Percentiles rank a stretch among this genome's conserved stretches.
Evolutionary conservation across 2,888 invertebrate species (phyloP).

Genomic region (Troglohyphantes excavatus): DNA sequence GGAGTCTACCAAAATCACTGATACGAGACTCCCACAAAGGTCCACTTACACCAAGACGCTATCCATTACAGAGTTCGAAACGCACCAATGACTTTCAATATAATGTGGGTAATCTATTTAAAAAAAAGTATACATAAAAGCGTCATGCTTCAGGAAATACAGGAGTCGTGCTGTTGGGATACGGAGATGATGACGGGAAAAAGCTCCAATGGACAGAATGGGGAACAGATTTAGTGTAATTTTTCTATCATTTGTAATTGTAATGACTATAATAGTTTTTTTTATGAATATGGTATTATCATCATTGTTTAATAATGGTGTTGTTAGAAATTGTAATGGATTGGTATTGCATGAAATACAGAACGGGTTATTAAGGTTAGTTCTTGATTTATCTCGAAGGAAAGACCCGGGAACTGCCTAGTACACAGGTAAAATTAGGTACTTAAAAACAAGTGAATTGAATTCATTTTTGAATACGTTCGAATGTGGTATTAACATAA

Average conservation of each 20-base stretch:
- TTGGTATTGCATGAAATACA: no score
- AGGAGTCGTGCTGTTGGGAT: constrained; percentile 8
- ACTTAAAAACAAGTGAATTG: no score
- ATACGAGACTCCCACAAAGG: constrained; percentile 25
- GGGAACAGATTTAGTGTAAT: neutral
- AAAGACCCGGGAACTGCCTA: no score
- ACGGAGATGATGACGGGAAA: neutral
- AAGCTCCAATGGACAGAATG: neutral
- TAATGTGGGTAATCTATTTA: constrained; percentile 26
- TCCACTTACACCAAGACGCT: neutral
- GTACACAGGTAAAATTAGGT: no score
- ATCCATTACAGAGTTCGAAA: constrained; percentile 8
- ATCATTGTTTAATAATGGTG: no score
- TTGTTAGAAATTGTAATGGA: no score
- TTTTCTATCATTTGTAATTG: neutral
- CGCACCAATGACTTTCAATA: constrained; percentile 29
- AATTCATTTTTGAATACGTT: no score
- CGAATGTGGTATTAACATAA: no score
- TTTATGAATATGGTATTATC: neutral
- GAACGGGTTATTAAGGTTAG: no score
- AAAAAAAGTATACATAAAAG: neutral
- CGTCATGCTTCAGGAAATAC: constrained; percentile 35
- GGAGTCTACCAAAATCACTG: neutral
- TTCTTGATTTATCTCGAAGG: no score
- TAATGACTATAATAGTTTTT: no score